Percentiles rank a stretch among this genome's conserved stretches.
These are phyloP conservation scores for Serrognathus titanus DNA, from an alignment of 2,888 invertebrate species.

Conservation along the genomic window DNA sequence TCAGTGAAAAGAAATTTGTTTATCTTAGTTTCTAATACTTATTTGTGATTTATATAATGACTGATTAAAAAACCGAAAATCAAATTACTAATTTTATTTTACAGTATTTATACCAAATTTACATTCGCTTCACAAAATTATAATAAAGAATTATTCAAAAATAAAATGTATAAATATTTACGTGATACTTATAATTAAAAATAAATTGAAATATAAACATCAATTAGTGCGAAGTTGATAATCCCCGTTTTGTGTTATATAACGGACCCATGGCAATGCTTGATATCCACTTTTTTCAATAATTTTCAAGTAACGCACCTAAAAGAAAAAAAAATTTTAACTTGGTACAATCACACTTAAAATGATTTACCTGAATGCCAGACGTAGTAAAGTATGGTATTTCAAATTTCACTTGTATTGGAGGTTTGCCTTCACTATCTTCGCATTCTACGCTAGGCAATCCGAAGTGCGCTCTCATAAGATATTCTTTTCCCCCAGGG, in stretches of 20 bases:
- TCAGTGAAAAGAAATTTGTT: slow-evolving; percentile 7
- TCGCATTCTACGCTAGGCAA: slow-evolving; percentile 94
- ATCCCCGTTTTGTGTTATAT: slow-evolving; percentile 98
- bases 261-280: slow-evolving; percentile 98
- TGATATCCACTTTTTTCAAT: slow-evolving; percentile 99
- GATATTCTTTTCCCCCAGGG: slow-evolving; percentile 96
- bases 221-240: slow-evolving; percentile 94
- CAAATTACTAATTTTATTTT: slow-evolving; percentile 8
- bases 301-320: slow-evolving; percentile 89
- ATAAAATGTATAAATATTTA: not conserved
- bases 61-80: slow-evolving; percentile 25
- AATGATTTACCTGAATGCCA: slow-evolving; percentile 82
- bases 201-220: slow-evolving; percentile 23
- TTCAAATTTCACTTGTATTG: slow-evolving; percentile 98
- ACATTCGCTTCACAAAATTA: not conserved
- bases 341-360: not conserved
- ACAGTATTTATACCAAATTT: slow-evolving; percentile 10
- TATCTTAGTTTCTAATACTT: slow-evolving; percentile 24
- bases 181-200: slow-evolving; percentile 9
- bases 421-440: slow-evolving; percentile 93
- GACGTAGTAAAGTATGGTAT: slow-evolving; percentile 99
- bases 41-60: slow-evolving; percentile 31
- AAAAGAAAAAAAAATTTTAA: slow-evolving; percentile 12
- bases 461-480: slow-evolving; percentile 98
- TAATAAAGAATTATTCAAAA: no score